Conservation (phyloP, 2,113 vertebrate species). For the Trochalopteron elliotii region DNA sequence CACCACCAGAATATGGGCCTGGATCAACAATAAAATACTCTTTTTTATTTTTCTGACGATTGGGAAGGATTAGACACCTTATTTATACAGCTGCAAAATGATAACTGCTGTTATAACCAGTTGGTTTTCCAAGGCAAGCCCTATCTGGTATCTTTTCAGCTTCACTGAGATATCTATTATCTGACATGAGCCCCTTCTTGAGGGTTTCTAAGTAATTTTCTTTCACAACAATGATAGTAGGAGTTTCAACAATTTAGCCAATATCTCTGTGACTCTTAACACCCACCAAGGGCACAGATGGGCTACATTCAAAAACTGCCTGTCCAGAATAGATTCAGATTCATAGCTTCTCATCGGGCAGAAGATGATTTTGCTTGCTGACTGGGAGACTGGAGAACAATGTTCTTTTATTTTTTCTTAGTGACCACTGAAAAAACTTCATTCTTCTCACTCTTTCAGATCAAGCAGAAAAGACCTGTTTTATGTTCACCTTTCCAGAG, state of each 20-base stretch:
- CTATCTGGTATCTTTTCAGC: not conserved
- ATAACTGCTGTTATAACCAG: not conserved
- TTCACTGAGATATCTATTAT: not conserved
- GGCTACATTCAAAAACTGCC: not conserved
- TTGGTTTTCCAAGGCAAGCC: not conserved
- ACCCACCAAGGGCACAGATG: not conserved
- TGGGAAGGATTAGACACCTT: not conserved
- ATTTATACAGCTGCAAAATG: not conserved
- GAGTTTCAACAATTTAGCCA: not conserved
- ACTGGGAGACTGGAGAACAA: not conserved
- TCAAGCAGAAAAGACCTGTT: not conserved
- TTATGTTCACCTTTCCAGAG: not conserved
- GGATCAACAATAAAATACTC: not conserved
- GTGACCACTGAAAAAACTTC: not conserved
- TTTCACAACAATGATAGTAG: not conserved
- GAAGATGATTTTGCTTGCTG: not conserved
- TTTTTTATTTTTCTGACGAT: not conserved
- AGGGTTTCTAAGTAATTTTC: not conserved
- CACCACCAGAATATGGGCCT: not conserved
- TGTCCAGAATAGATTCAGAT: not conserved
- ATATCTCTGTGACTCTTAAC: not conserved
- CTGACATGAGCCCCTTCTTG: not conserved
- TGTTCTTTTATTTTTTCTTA: not conserved
- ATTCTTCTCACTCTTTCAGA: not conserved
- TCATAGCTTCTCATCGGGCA: rapidly evolving